Evolutionary conservation across 2,888 invertebrate genomes (phyloP).

Genomic region (Pyrrhia umbra): DNA sequence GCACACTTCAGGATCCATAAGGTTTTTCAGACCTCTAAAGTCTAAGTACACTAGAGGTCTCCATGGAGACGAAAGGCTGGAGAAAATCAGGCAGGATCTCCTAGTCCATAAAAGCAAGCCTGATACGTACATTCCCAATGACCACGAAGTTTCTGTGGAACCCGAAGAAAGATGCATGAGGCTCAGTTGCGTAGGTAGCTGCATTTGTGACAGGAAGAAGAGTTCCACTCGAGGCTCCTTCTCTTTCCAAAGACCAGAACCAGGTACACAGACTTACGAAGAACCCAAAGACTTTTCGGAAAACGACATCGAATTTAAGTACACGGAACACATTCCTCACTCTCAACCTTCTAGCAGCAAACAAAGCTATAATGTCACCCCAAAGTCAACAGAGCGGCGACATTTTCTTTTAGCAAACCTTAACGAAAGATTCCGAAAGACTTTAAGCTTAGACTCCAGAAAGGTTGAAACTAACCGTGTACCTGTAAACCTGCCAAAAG

Average conservation of each 20-base stretch:
- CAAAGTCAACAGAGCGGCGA: slow-evolving; percentile 85
- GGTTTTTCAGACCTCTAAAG: slow-evolving; percentile 85
- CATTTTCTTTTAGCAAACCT: slow-evolving; percentile 84
- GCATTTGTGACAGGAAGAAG: slow-evolving; percentile 83
- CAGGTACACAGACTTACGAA: slow-evolving; percentile 78
- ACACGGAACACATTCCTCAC: slow-evolving; percentile 85
- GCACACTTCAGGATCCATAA: slow-evolving; percentile 81
- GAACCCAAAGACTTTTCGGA: slow-evolving; percentile 80
- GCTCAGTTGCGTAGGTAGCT: slow-evolving; percentile 82
- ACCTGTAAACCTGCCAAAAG: slow-evolving; percentile 78
- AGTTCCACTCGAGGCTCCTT: slow-evolving; percentile 84
- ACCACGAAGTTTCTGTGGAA: slow-evolving; percentile 79
- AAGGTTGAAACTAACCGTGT: slow-evolving; percentile 84
- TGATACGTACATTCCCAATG: slow-evolving; percentile 85
- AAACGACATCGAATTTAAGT: slow-evolving; percentile 87
- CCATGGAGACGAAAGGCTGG: slow-evolving; percentile 85
- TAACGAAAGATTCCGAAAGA: slow-evolving; percentile 87
- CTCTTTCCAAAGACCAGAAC: slow-evolving; percentile 84
- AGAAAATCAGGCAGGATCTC: slow-evolving; percentile 86
- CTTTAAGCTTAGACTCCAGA: slow-evolving; percentile 87
- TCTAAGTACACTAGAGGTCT: slow-evolving; percentile 86
- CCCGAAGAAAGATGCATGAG: slow-evolving; percentile 80
- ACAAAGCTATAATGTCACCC: slow-evolving; percentile 85
- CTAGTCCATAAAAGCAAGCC: slow-evolving; percentile 83
- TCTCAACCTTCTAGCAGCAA: slow-evolving; percentile 85